A percentile compares a stretch with the other conserved stretches of the same genome.
Evolutionary conservation across 2,797 vertebrate genomes (phyloP).

Genomic region (Scarus forsteni): DNA sequence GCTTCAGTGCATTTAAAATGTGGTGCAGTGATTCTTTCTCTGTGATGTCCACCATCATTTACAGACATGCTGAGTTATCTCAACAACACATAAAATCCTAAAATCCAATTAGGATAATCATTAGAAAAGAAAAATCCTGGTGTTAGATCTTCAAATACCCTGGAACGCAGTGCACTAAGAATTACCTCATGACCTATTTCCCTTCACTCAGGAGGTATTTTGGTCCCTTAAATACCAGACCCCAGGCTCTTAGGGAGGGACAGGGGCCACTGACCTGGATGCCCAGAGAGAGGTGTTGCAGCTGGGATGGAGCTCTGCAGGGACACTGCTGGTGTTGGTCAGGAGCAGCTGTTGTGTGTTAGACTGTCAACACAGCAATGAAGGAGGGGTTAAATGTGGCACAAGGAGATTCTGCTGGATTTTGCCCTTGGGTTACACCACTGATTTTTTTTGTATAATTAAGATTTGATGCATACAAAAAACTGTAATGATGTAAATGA

Average conservation of each 20-base stretch:
- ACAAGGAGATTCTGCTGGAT: constrained; percentile 41
- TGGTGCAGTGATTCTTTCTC: background rate
- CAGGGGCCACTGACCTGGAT: constrained; percentile 89
- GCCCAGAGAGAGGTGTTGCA: constrained; percentile 90
- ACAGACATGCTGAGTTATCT: background rate
- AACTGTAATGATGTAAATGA: background rate
- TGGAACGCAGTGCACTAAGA: background rate
- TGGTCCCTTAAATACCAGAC: constrained; percentile 83
- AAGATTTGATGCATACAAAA: background rate
- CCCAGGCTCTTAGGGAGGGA: constrained; percentile 78
- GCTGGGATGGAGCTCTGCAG: constrained; percentile 80
- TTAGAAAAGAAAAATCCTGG: background rate
- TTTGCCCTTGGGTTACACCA: constrained; percentile 46
- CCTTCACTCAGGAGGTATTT: constrained; percentile 87
- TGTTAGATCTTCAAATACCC: background rate
- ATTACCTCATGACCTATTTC: constrained; percentile 74
- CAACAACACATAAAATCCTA: background rate
- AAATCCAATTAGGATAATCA: background rate
- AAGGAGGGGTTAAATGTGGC: constrained; percentile 56
- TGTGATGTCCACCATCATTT: background rate
- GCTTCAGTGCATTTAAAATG: background rate
- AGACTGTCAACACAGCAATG: constrained; percentile 77
- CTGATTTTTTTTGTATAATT: constrained; percentile 21
- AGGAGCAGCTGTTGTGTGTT: constrained; percentile 82
- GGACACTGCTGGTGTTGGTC: constrained; percentile 52